These are phyloP conservation scores for Oncorhynchus nerka DNA, from an alignment of 2,113 vertebrate species.

Conservation along the genomic window DNA sequence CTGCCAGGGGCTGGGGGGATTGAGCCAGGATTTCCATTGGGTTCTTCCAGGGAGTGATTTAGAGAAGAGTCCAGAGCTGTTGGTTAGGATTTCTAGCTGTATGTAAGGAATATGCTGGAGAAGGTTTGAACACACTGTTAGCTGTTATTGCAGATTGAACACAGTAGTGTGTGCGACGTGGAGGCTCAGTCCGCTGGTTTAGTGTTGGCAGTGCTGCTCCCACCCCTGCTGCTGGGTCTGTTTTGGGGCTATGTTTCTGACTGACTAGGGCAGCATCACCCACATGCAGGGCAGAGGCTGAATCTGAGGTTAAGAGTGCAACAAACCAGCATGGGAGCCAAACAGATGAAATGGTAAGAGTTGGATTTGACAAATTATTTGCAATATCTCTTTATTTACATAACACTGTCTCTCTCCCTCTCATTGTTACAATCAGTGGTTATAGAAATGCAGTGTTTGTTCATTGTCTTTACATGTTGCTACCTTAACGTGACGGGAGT, in stretches of 20 bases:
- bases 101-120: conserved; percentile 54
- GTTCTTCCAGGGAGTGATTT: conserved; percentile 44
- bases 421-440: neutral
- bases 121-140: conserved; percentile 55
- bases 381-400: neutral
- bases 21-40: conserved; percentile 43
- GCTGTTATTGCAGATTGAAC: conserved; percentile 59
- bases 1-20: conserved; percentile 51
- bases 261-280: conserved; percentile 64
- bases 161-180: conserved; percentile 59
- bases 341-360: conserved; percentile 81
- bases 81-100: conserved; percentile 54
- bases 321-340: conserved; percentile 74
- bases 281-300: conserved; percentile 55
- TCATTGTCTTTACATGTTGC: neutral
- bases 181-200: conserved; percentile 46
- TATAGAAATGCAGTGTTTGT: too few species aligned
- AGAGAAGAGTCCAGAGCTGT: conserved; percentile 31
- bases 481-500: neutral
- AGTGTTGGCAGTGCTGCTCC: neutral
- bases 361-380: conserved; percentile 11
- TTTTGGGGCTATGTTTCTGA: conserved; percentile 66
- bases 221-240: conserved; percentile 36
- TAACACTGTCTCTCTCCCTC: neutral
- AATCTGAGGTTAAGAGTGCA: conserved; percentile 61